These are phyloP conservation scores for Patella pellucida DNA, from an alignment of 2,888 invertebrate genomes.

Conservation along the genomic window DNA sequence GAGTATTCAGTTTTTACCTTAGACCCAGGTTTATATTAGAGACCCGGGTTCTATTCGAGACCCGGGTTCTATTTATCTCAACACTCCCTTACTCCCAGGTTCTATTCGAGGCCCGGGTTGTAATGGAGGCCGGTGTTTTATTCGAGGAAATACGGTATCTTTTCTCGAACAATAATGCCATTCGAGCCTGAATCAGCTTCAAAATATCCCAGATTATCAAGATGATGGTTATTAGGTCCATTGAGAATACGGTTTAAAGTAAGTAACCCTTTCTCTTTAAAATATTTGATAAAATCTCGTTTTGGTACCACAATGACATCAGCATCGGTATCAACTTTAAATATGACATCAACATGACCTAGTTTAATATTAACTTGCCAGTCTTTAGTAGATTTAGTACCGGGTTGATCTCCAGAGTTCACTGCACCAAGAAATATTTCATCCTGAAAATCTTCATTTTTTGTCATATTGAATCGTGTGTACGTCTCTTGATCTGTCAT, in stretches of 20 bases:
- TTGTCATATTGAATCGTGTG: not conserved
- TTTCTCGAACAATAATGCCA: not conserved
- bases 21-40: too few relatives aligned
- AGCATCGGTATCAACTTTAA: conserved; percentile 24
- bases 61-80: too few relatives aligned
- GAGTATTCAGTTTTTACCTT: too few relatives aligned
- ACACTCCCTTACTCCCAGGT: too few relatives aligned
- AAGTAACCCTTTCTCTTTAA: not conserved
- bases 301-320: conserved; percentile 13
- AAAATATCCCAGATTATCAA: conserved; percentile 10
- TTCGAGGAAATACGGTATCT: too few relatives aligned
- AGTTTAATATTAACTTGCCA: not conserved
- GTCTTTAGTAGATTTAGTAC: not conserved
- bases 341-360: not conserved
- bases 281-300: not conserved
- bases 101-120: too few relatives aligned
- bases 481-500: not conserved
- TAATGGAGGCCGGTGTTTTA: too few relatives aligned
- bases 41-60: too few relatives aligned
- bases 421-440: not conserved
- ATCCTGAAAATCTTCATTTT: not conserved
- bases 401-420: too few relatives aligned
- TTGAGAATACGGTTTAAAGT: conserved; percentile 5
- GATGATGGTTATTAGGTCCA: conserved; percentile 1
- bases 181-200: not conserved